A percentile compares a stretch with the other conserved stretches of the same genome.
Evolutionary conservation across 2,888 invertebrate genomes (phyloP).

Genomic region (Chesias legatella): DNA sequence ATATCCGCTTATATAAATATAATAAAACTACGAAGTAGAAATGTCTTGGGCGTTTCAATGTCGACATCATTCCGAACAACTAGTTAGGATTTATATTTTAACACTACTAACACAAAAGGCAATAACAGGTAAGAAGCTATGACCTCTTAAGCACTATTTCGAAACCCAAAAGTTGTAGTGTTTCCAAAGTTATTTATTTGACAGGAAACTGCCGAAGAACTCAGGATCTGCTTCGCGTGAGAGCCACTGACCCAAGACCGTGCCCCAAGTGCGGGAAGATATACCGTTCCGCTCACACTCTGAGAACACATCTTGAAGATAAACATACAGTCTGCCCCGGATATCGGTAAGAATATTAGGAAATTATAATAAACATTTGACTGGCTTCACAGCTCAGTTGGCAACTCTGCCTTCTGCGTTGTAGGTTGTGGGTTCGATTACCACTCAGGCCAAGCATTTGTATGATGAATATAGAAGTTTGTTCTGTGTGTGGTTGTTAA

Average conservation of each 20-base stretch:
- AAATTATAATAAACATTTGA: no score
- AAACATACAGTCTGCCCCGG: slow-evolving; percentile 96
- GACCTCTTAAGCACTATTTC: no score
- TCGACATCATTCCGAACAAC: neutral
- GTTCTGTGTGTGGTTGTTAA: no score
- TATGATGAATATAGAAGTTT: no score
- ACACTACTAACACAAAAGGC: slow-evolving; percentile 17
- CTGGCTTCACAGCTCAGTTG: no score
- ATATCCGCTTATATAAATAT: slow-evolving; percentile 79
- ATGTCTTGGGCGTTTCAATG: slow-evolving; percentile 28
- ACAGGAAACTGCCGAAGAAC: slow-evolving; percentile 86
- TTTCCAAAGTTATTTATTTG: slow-evolving; percentile 19
- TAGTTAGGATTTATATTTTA: neutral
- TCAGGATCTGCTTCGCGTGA: slow-evolving; percentile 90
- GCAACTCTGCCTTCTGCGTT: no score
- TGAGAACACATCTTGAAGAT: slow-evolving; percentile 94
- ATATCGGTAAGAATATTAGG: slow-evolving; percentile 78
- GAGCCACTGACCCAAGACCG: slow-evolving; percentile 95
- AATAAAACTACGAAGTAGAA: slow-evolving; percentile 80
- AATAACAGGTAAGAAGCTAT: slow-evolving; percentile 33
- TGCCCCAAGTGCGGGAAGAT: slow-evolving; percentile 97
- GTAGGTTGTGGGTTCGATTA: no score
- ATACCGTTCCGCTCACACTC: slow-evolving; percentile 93
- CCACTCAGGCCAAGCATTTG: no score
- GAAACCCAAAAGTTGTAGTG: no score